A percentile compares a stretch with the other conserved stretches of the same genome.
Evolutionary conservation across 2,888 invertebrate species (phyloP).

Genomic region (Philereme transversata): DNA sequence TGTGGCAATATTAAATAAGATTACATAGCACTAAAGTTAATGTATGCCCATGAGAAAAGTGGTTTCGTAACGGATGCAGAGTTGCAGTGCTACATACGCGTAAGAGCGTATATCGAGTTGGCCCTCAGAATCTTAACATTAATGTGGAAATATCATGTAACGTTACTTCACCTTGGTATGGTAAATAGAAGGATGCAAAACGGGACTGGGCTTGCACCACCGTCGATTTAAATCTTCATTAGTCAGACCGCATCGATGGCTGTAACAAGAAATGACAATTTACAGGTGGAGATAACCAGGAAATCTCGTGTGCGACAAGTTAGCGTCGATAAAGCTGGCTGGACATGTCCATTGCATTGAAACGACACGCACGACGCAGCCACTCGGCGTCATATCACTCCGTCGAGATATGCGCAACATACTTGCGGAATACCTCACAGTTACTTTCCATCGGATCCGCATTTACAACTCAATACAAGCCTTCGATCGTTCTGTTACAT

Average conservation of each 20-base stretch:
- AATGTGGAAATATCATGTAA: constrained; percentile 38
- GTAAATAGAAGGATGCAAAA: constrained; percentile 92
- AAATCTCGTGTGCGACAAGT: constrained; percentile 59
- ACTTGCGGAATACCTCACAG: constrained; percentile 23
- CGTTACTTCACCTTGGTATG: constrained; percentile 87
- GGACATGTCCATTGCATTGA: constrained; percentile 60
- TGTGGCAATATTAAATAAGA: constrained; percentile 23
- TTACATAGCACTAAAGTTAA: constrained; percentile 27
- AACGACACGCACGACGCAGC: constrained; percentile 52
- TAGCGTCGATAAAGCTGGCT: constrained; percentile 50
- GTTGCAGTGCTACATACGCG: constrained; percentile 29
- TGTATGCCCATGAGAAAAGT: constrained; percentile 33
- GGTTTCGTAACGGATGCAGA: constrained; percentile 34
- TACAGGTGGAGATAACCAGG: constrained; percentile 62
- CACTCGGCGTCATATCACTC: constrained; percentile 48
- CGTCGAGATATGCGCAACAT: constrained; percentile 37
- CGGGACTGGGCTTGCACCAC: constrained; percentile 90
- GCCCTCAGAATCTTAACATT: constrained; percentile 31
- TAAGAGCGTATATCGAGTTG: constrained; percentile 18
- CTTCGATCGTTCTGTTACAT: constrained; percentile 54
- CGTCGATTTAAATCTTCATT: constrained; percentile 94
- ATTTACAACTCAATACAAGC: constrained; percentile 55
- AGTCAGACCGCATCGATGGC: constrained; percentile 92
- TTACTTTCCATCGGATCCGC: constrained; percentile 41
- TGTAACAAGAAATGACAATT: constrained; percentile 79